Conservation (phyloP, 1,140 invertebrate species). For the Euwallacea similis region DNA sequence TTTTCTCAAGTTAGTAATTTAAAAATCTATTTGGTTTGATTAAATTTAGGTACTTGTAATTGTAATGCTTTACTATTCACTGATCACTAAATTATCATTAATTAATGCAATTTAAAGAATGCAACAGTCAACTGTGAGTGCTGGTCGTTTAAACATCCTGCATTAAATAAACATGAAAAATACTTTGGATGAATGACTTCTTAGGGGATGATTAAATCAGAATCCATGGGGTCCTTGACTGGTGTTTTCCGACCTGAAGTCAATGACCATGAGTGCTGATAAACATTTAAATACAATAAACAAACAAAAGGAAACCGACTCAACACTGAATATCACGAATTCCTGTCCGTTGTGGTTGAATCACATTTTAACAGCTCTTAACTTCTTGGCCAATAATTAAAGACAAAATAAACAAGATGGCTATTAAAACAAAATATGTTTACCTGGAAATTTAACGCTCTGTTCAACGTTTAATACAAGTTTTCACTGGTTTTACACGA, state of each 20-base stretch:
- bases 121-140: too few species aligned
- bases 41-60: too few species aligned
- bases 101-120: too few species aligned
- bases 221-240: neutral
- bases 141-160: too few species aligned
- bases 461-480: neutral
- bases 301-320: neutral
- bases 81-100: too few species aligned
- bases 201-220: neutral
- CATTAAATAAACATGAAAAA: too few species aligned
- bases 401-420: constrained; percentile 2
- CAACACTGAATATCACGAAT: neutral
- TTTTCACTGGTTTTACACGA: neutral
- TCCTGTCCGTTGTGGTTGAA: neutral
- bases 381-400: neutral
- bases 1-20: too few species aligned
- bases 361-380: neutral
- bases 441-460: neutral
- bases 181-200: too few species aligned
- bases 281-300: neutral
- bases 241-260: neutral
- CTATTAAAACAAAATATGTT: neutral
- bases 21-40: too few species aligned
- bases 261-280: neutral
- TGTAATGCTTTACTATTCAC: too few species aligned